Conservation (phyloP, 2,113 vertebrate species). For the Oceanodroma tethys region DNA sequence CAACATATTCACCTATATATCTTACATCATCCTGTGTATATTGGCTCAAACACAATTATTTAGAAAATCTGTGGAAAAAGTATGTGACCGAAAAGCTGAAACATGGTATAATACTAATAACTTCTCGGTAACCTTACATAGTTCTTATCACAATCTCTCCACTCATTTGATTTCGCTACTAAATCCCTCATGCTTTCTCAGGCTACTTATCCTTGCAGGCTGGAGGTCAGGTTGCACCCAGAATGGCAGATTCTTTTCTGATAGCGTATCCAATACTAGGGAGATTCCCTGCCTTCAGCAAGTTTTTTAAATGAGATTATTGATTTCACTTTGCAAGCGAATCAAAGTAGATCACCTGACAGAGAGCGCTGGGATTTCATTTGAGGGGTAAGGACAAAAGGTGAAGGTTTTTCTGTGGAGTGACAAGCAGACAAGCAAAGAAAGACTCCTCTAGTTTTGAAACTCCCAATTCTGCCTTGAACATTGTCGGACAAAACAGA, state of each 20-base stretch:
- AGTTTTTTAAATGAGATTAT: conserved; percentile 58
- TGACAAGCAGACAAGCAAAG: not conserved
- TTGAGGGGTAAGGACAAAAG: conserved; percentile 28
- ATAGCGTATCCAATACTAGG: conserved; percentile 12
- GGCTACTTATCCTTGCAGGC: conserved; percentile 6
- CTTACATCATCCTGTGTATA: not conserved
- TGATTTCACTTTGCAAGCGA: conserved; percentile 30
- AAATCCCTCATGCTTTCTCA: not conserved
- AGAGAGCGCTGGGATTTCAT: not conserved
- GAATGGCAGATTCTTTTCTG: conserved; percentile 27
- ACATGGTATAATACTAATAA: not conserved
- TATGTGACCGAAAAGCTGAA: not conserved
- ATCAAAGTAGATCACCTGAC: conserved; percentile 34
- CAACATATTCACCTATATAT: not conserved
- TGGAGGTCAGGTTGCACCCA: conserved; percentile 44
- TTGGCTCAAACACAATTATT: not conserved
- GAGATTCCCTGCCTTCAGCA: conserved; percentile 44
- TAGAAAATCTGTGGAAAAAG: not conserved
- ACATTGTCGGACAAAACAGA: not conserved
- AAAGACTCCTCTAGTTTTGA: not conserved
- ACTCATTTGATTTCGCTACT: not conserved
- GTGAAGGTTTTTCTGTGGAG: not conserved
- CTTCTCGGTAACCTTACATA: not conserved
- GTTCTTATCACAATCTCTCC: conserved; percentile 8
- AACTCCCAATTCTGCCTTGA: not conserved